Base-by-base conservation (phyloP, 2,797 vertebrate species). In the Chrosomus eos region DNA sequence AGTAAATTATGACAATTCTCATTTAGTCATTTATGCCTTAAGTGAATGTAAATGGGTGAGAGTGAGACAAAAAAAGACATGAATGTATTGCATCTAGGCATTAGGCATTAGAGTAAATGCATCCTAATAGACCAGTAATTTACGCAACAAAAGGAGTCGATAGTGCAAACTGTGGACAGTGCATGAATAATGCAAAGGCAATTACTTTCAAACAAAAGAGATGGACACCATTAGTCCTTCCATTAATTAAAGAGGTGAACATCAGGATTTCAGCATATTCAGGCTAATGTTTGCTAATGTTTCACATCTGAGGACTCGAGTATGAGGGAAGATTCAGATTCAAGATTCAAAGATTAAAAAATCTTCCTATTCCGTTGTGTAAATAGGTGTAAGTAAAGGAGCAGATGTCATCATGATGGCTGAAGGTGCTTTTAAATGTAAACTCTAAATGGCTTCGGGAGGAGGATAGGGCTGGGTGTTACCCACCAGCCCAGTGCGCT, bases 151-250 rank as follows among this genome's bases (percentile, higher is more conserved):
- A 84, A 76, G 23, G 43, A 68, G 82, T 77, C 82, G 21, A 84
- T 70, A 68, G 73, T 55, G 64, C 64, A 84, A 84, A 77, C 73
- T 33, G 60, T 83, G 62, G 64, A 58, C 62, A 33, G 74, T 43
- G 36, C 73, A 84, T 77, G 36, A 77, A 84, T 77, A 84, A 84
- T 84, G 73, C 73, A 84, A 68, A 58, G 51, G 64, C 82, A 84
- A 77, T 84, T 84, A 70, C 72, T 83, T 76, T 76, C 60, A 83
- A 83, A 83, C 62, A 83, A 83, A 83, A 83, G 72, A 67, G 45
- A 83, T 55, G 40, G 60, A 76, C 82, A 83, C 45, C n/a, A 28
- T 83, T 67, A 83, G 62, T 33, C 48, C n/a, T 58, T 45, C n/a
- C 21, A 84, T 68, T 68, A 77, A 68, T 84, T 84, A 33, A 83